Evolutionary conservation across 2,113 vertebrate genomes (phyloP), one percentile per base, ranked within the genome.

Genomic region (Macroglossus sobrinus): DNA sequence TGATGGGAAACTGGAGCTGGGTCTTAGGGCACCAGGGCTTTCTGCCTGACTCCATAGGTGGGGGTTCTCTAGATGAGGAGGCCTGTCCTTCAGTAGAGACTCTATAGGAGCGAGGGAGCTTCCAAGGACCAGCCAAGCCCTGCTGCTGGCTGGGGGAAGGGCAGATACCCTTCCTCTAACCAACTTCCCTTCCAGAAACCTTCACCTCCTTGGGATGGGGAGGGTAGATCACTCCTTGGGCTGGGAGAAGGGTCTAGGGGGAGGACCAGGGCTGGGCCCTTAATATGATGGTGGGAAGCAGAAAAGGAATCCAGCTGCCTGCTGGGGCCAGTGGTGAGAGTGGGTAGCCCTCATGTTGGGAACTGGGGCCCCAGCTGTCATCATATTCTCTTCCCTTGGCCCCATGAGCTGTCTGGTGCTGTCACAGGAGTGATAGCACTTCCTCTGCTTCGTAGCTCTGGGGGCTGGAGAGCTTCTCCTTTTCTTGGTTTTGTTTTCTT

Each of bases 381-480:
- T 47, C 61, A 18, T 68, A 3, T 21, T 84, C 21, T 79, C 78
- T 3, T 2, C 28, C 76, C 6, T 61, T 22, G 4, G 19, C 47
- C 35, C 57, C 14, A 7, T 30, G 28, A 50, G 50, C 50, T 50
- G 50, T n/a, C 21, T 69, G 47, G 13, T 57, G 86, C 2, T 92
- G 93, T 97, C 97, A 92, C 76, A 89, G 92, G 94, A 76, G 61
- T 96, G 69, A 92, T 16, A 1, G 1, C 1, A 86, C 84, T 96
- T 93, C 82, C 82, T 16, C 57, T 72, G 11, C 38, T 53, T 16
- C 9, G 12, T 11, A 71, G n/a, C 68, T 86, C 43, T 7, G 38
- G 33, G 33, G 13, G 3, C 43, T 38, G 11, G 64, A 59, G 71
- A 82, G 47, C 59, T 96, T 97, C 69, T 24, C 0, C 24, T 88